These are phyloP conservation scores for Mythimna vitellina DNA, from an alignment of 2,888 invertebrate genomes.

Conservation along the genomic window DNA sequence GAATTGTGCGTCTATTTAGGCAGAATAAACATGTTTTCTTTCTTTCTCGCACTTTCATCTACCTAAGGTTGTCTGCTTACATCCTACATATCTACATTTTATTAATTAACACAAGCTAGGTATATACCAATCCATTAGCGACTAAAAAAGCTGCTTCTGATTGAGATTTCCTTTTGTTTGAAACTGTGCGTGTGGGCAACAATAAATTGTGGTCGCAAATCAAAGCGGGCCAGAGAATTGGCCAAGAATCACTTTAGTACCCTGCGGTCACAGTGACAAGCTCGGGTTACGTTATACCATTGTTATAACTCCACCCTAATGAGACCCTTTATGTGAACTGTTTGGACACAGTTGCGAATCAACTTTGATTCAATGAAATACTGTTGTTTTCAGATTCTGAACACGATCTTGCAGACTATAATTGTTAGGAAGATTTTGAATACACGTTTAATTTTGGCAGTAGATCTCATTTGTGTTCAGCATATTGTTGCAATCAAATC, in stretches of 20 bases:
- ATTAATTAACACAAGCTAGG: conserved; percentile 47
- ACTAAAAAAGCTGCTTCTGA: conserved; percentile 50
- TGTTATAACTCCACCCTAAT: conserved; percentile 70
- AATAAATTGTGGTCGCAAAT: conserved; percentile 71
- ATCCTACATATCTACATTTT: conserved; percentile 12
- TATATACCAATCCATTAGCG: conserved; percentile 55
- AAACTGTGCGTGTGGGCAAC: conserved; percentile 56
- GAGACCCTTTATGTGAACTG: conserved; percentile 64
- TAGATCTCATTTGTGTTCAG: not conserved
- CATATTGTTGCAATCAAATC: not conserved
- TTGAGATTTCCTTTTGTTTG: conserved; percentile 58
- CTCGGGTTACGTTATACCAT: conserved; percentile 70
- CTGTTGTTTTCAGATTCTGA: conserved; percentile 29
- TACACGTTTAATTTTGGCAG: not conserved
- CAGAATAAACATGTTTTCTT: too few species aligned
- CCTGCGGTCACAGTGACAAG: conserved; percentile 71
- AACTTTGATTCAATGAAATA: conserved; percentile 58
- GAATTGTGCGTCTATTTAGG: too few species aligned
- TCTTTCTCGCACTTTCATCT: too few species aligned
- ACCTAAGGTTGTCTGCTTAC: not conserved
- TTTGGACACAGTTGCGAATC: conserved; percentile 57
- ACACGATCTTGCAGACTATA: conserved; percentile 12
- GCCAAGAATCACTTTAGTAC: conserved; percentile 72
- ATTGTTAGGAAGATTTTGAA: conserved; percentile 13
- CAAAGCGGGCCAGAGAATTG: conserved; percentile 68